A percentile compares a stretch with the other conserved stretches of the same genome.
These are phyloP conservation scores for Xerus rutilus DNA, from an alignment of 2,797 vertebrate species.

Conservation along the genomic window DNA sequence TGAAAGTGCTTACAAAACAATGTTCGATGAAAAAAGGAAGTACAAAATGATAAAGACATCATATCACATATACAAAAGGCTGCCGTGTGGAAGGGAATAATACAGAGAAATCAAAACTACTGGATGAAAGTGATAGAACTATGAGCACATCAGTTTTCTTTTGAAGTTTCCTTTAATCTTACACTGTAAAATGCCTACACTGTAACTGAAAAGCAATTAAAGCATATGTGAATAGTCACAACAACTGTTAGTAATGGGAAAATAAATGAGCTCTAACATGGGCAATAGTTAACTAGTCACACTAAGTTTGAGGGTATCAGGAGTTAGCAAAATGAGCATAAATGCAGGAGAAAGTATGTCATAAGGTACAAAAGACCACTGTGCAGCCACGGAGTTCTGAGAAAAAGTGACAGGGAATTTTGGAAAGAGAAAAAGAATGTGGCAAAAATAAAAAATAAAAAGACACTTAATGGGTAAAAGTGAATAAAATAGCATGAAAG, in stretches of 20 bases:
- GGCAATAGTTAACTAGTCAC: background rate
- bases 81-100: background rate
- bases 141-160: background rate
- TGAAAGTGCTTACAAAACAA: background rate
- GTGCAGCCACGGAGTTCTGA: background rate
- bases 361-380: background rate
- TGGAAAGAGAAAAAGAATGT: background rate
- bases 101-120: background rate
- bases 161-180: conserved; percentile 48
- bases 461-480: background rate
- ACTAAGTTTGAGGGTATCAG: background rate
- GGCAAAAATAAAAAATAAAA: background rate
- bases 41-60: background rate
- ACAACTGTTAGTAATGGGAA: background rate
- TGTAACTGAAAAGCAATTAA: background rate
- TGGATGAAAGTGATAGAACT: background rate
- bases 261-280: background rate
- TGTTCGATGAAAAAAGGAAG: background rate
- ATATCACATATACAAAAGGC: background rate
- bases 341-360: background rate
- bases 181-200: background rate
- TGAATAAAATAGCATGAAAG: conserved; percentile 20
- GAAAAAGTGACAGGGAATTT: conserved; percentile 9
- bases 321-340: background rate
- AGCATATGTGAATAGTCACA: background rate